Conservation (phyloP, 2,113 vertebrate species). For the Prochilodus magdalenae region DNA sequence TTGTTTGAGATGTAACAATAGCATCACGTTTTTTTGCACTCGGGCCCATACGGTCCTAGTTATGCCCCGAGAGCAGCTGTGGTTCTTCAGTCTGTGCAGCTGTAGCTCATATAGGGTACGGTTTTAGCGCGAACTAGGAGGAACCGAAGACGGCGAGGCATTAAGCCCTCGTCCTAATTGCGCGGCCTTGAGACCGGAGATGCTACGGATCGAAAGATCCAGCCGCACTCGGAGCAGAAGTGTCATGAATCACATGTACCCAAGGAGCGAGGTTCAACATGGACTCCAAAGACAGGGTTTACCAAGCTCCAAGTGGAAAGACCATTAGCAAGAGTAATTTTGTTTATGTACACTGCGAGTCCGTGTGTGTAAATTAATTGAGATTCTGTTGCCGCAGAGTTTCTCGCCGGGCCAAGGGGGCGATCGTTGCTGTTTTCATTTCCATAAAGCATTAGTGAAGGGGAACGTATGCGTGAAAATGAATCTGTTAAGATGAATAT, state of each 20-base stretch:
- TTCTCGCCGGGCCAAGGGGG: slow-evolving; percentile 33
- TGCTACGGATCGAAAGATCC: slow-evolving; percentile 36
- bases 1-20: too few species aligned
- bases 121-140: not conserved
- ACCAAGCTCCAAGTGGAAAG: slow-evolving; percentile 46
- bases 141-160: slow-evolving; percentile 22
- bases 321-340: slow-evolving; percentile 45
- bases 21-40: too few species aligned
- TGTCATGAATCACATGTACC: slow-evolving; percentile 35
- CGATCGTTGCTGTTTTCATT: slow-evolving; percentile 59
- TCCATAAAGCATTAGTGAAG: slow-evolving; percentile 57
- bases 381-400: slow-evolving; percentile 20
- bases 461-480: slow-evolving; percentile 52
- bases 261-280: slow-evolving; percentile 9
- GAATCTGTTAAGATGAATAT: slow-evolving; percentile 57
- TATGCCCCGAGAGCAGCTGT: too few species aligned
- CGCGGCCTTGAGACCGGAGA: slow-evolving; percentile 26
- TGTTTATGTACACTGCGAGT: slow-evolving; percentile 47
- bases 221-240: slow-evolving; percentile 19
- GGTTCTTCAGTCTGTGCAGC: not conserved
- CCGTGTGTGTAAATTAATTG: slow-evolving; percentile 50
- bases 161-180: slow-evolving; percentile 31
- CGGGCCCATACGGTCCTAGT: too few species aligned
- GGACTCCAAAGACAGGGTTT: slow-evolving; percentile 35
- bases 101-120: slow-evolving; percentile 10